phyloP scores from a whole-genome alignment of 2,888 invertebrate genomes.

The Bursaphelenchus okinawaensis region DNA sequence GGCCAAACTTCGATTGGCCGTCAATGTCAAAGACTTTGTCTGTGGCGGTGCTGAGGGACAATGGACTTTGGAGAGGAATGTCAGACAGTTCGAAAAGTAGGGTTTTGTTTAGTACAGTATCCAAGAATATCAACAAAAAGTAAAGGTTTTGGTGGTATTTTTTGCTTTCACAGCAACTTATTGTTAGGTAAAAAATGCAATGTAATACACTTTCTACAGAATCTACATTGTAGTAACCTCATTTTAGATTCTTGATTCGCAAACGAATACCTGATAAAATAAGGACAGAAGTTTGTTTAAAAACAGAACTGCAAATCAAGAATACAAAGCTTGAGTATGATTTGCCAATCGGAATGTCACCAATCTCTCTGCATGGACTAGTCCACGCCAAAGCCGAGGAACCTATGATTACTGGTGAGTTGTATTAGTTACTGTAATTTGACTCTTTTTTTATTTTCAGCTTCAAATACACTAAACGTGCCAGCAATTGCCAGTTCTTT shows the following conservation, averaged over 20 bases:
- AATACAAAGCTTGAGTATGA: not conserved
- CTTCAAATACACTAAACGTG: not conserved
- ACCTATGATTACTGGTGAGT: not conserved
- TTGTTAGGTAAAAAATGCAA: too few species aligned
- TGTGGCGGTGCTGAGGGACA: not conserved
- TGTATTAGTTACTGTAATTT: too few species aligned
- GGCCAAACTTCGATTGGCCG: not conserved
- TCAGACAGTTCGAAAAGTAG: not conserved
- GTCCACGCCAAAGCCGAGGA: not conserved
- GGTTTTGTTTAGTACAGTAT: too few species aligned
- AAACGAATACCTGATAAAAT: not conserved
- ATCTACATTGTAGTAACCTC: not conserved
- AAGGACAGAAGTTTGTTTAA: too few species aligned
- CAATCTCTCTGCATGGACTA: not conserved
- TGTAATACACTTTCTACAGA: too few species aligned
- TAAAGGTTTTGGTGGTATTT: too few species aligned
- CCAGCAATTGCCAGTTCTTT: not conserved
- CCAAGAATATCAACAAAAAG: too few species aligned
- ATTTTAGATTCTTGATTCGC: not conserved
- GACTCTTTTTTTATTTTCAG: too few species aligned
- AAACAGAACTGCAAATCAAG: too few species aligned
- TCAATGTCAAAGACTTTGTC: not conserved
- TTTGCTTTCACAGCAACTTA: too few species aligned
- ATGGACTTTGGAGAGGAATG: not conserved
- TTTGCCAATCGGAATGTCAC: not conserved